Evolutionary conservation across 2,888 invertebrate species (phyloP).

Genomic region (Melanchra persicariae): DNA sequence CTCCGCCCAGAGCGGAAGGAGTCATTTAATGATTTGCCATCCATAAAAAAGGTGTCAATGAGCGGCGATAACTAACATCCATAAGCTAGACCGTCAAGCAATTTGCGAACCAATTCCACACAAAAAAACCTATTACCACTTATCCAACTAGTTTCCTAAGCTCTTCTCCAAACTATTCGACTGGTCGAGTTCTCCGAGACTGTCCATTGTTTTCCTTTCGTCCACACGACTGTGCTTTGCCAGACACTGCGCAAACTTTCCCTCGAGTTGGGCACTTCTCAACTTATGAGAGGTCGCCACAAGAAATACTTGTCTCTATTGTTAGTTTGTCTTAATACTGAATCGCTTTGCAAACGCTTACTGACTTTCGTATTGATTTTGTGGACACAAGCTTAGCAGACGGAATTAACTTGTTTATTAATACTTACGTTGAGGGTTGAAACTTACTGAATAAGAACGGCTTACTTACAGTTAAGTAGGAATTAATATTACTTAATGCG

Average conservation of each 20-base stretch:
- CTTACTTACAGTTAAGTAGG: neutral
- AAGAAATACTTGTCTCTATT: constrained; percentile 31
- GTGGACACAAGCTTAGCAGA: neutral
- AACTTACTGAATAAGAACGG: neutral
- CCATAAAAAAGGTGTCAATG: too few species aligned
- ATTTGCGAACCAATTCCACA: constrained; percentile 7
- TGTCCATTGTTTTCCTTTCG: constrained; percentile 36
- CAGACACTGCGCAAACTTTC: constrained; percentile 24
- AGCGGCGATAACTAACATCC: neutral
- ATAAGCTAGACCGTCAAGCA: constrained; percentile 2
- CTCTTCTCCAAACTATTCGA: constrained; percentile 24
- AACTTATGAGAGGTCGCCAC: constrained; percentile 26
- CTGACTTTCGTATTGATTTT: constrained; percentile 11
- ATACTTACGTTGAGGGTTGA: neutral
- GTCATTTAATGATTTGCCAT: too few species aligned
- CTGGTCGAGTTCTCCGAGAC: constrained; percentile 12
- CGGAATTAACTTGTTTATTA: too few species aligned
- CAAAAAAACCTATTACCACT: constrained; percentile 32
- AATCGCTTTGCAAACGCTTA: constrained; percentile 26
- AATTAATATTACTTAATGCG: too few species aligned
- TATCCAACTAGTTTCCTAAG: constrained; percentile 34
- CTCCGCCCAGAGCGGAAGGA: too few species aligned
- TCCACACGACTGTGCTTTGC: constrained; percentile 13
- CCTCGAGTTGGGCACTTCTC: constrained; percentile 12
- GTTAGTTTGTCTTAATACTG: constrained; percentile 21